Conservation (phyloP, 2,888 invertebrate genomes). For the Heliconius charithonia region DNA sequence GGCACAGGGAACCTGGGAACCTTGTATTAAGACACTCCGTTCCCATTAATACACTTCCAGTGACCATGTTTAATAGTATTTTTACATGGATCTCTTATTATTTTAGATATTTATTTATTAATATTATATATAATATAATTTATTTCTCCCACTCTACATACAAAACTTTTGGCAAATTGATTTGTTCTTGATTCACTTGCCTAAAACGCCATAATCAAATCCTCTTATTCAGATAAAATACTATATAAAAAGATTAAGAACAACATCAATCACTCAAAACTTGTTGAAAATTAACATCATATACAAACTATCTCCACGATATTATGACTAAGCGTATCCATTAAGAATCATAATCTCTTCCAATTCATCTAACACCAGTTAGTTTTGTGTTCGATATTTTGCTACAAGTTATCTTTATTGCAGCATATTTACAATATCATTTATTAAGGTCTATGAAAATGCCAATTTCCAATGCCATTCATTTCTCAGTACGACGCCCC, state of each 20-base stretch:
- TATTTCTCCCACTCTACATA: too few species aligned
- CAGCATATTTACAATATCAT: constrained; percentile 41
- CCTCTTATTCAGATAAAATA: neutral
- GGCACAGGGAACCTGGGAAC: too few species aligned
- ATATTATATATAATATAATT: too few species aligned
- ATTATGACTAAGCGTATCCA: neutral
- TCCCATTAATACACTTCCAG: too few species aligned
- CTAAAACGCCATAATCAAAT: neutral
- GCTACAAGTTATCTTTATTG: constrained; percentile 40
- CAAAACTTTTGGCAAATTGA: too few species aligned
- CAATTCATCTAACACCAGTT: constrained; percentile 21
- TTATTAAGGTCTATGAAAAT: constrained; percentile 43
- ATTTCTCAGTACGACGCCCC: constrained; percentile 43
- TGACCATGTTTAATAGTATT: too few species aligned
- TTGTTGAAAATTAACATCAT: neutral
- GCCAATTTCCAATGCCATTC: constrained; percentile 38
- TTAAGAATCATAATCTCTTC: neutral
- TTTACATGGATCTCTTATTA: too few species aligned
- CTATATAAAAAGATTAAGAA: neutral
- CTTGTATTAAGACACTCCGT: too few species aligned
- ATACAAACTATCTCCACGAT: neutral
- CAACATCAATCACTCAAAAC: neutral
- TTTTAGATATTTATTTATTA: too few species aligned
- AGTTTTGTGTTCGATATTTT: constrained; percentile 19
- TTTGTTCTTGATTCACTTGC: too few species aligned